phyloP scores from a whole-genome alignment of 1,140 invertebrate genomes.

The Acromyrmex charruanus region DNA sequence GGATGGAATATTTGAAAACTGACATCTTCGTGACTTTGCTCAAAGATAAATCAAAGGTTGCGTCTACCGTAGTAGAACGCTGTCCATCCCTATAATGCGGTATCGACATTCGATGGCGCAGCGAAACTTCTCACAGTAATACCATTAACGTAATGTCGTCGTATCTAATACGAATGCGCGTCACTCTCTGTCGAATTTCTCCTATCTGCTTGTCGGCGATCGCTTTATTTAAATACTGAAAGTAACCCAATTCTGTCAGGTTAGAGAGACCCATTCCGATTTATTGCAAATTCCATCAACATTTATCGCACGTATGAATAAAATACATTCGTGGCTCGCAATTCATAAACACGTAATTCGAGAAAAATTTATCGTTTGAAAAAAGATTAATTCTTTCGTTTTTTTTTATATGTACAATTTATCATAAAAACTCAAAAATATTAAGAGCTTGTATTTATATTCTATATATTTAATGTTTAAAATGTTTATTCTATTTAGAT shows the following conservation, averaged over 20 bases:
- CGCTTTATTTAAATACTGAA: constrained; percentile 54
- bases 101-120: constrained; percentile 57
- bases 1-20: constrained; percentile 50
- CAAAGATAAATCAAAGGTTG: constrained; percentile 57
- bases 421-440: not conserved
- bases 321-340: not conserved
- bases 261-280: not conserved
- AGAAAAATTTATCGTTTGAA: not conserved
- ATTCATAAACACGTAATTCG: not conserved
- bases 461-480: not conserved
- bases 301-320: constrained; percentile 15
- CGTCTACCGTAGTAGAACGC: constrained; percentile 26
- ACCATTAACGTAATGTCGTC: constrained; percentile 55
- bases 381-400: not conserved
- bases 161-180: constrained; percentile 37
- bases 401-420: not conserved
- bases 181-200: constrained; percentile 46
- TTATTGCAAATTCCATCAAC: constrained; percentile 25
- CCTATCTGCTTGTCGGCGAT: constrained; percentile 48
- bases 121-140: constrained; percentile 56
- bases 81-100: constrained; percentile 45
- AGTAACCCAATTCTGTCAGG: constrained; percentile 53
- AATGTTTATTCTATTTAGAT: not conserved
- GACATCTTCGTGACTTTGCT: constrained; percentile 43
- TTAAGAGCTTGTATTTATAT: not conserved